A percentile compares a stretch with the other conserved stretches of the same genome.
phyloP scores from a whole-genome alignment of 1,140 invertebrate species.

The Chionoecetes opilio region DNA sequence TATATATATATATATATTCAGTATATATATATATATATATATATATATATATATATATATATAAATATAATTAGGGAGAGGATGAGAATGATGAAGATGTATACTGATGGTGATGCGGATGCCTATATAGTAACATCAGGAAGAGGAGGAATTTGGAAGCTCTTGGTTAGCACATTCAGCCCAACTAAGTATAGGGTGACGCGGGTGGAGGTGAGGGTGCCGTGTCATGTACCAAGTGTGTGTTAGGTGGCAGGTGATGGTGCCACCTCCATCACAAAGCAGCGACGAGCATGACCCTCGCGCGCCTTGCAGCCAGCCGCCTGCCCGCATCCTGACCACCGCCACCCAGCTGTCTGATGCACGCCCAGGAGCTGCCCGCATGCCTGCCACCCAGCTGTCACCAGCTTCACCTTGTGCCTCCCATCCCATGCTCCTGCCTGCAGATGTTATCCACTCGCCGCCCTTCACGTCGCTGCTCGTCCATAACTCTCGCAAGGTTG shows the following conservation, averaged over 20 bases:
- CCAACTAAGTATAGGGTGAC: too few relatives aligned
- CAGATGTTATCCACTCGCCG: background rate
- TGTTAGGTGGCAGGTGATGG: conserved; percentile 2
- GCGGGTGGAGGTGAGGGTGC: conserved; percentile 12
- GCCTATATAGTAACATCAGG: too few relatives aligned
- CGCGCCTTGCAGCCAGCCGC: background rate
- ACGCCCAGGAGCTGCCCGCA: conserved; percentile 50
- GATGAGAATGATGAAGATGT: too few relatives aligned
- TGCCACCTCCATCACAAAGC: background rate
- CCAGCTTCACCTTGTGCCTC: conserved; percentile 21
- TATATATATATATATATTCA: too few relatives aligned
- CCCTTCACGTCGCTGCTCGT: too few relatives aligned
- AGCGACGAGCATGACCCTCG: conserved; percentile 13
- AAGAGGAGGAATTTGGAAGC: background rate
- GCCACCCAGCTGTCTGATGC: conserved; percentile 60
- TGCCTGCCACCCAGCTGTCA: conserved; percentile 57
- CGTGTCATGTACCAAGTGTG: background rate
- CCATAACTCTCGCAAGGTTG: too few relatives aligned
- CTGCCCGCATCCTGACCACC: conserved; percentile 46
- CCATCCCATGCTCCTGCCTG: background rate
- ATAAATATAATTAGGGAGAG: too few relatives aligned
- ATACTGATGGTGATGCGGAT: too few relatives aligned
- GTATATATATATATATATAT: too few relatives aligned
- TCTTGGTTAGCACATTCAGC: too few relatives aligned
- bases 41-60: too few relatives aligned